Percentiles rank a stretch among this genome's conserved stretches.
Evolutionary conservation across 2,113 vertebrate genomes (phyloP).

Genomic region (Corythornis cristatus): DNA sequence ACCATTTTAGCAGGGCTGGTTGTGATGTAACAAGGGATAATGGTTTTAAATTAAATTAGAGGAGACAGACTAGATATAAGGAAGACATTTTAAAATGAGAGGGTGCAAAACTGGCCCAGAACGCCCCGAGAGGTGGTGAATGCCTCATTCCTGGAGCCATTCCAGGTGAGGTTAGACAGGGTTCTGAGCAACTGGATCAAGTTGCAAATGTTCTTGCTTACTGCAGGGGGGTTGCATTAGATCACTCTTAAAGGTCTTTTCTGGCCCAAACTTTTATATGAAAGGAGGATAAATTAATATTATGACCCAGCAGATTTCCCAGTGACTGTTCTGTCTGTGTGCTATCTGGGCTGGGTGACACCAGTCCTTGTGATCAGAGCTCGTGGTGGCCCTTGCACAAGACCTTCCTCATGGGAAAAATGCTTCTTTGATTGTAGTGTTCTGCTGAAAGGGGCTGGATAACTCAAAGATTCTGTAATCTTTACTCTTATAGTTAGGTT

Average conservation of each 20-base stretch:
- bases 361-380: background rate
- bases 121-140: background rate
- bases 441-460: background rate
- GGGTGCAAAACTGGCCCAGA: background rate
- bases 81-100: background rate
- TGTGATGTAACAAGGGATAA: background rate
- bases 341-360: background rate
- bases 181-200: background rate
- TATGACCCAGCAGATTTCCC: background rate
- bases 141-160: background rate
- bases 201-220: background rate
- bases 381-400: rapidly evolving
- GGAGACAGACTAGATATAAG: background rate
- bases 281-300: background rate
- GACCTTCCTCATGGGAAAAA: background rate
- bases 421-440: background rate
- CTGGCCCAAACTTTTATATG: background rate
- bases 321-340: background rate
- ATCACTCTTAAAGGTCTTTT: background rate
- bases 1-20: too few species aligned
- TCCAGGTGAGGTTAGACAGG: background rate
- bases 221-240: background rate
- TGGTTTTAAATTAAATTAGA: background rate
- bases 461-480: background rate
- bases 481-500: background rate